Evolutionary conservation across 1,140 invertebrate genomes (phyloP), one percentile per base, ranked within the genome.

Genomic region (Melanaphis sacchari): DNA sequence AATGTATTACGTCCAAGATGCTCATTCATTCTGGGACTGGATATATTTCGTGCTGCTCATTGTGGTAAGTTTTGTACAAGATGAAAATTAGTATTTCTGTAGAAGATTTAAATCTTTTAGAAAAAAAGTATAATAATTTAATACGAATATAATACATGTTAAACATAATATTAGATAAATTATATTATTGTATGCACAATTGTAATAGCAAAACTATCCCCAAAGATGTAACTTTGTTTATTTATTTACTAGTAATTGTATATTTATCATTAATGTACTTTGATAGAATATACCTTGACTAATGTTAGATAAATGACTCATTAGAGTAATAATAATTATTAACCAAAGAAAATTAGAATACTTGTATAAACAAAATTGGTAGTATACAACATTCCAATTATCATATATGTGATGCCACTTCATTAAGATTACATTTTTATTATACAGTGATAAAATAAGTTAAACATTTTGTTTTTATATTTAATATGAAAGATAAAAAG

Each of bases 11-110:
- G 98, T 99, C 40, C 99, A 99, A 96, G 99, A 99, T 95, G 99
- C 99, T 93, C 99, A 99, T 96, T 99, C 99, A 88, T 99, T 99
- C 95, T 99, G 99, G 99, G 99, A 99, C 95, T 99, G 99, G 99
- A 99, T 99, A 94, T 99, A 99, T 96, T 99, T 99, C 96, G 99
- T 99, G 84, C 96, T 99, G 93, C 96, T 99, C 89, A 99, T 99
- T 97, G 99, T 99, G 95, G 99, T 99, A 96, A 97, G 98, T 96
- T 94, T 36, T n/a, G 8, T 8, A 26, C 21, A 38, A 2, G 36
- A 36, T 38, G 0, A 82, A 11, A 66, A n/a, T 59, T 31, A 11
- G 26, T 59, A 11, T 26, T n/a, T 3, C 15, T 66, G 15, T 66
- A 5, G 31, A 66, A 66, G 31, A 66, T 31, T 11, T n/a, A 66